Base-by-base conservation (phyloP, 2,888 invertebrate genomes). In the Megastigmus dorsalis region DNA sequence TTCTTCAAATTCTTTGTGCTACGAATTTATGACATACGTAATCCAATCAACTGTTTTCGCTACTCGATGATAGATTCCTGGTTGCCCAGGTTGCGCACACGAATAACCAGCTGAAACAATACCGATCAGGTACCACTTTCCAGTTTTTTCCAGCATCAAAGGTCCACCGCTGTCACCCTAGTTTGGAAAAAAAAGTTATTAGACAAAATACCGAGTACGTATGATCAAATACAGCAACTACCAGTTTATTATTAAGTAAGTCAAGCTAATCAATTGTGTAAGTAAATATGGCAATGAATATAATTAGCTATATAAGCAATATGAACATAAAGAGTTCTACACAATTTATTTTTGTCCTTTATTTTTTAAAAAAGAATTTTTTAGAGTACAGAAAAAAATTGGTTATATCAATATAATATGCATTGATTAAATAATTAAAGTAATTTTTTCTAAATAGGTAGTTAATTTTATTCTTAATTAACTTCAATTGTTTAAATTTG, bases 1-100 rank as follows among this genome's bases (percentile, higher is more conserved):
- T 6, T 59, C 20, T 33, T 43, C 7, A 1, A 33, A 50, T 38
- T 48, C 36, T 55, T 26, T 23, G 7, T 66, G 63, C 66, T 86
- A 89, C 80, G 89, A 88, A 80, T 91, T 91, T 79, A 92, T 91
- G 66, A 92, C 90, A 85, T 92, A 91, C 7, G 92, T 92, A 81
- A 97, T 96, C 97, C 97, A 97, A 87, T 97, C 97, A 5, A 97
- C 96, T 0, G 97, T 97, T 84, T 96, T 95, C 0, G 97, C 95
- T 5, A 97, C 97, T 80, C 97, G 91, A 87, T 97, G 97, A 89
- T 97, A 97, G 82, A 97, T 97, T 59, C 97, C 97, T 0, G 97
- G 97, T 84, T 97, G 97, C 18, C 97, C 96, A 15, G 96, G 92
- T 83, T 97, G 96, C 0, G 97, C 97, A 84, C 97, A 97, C 0